Evolutionary conservation across 1,140 invertebrate species (phyloP).

Genomic region (Wiebesia pumilae): DNA sequence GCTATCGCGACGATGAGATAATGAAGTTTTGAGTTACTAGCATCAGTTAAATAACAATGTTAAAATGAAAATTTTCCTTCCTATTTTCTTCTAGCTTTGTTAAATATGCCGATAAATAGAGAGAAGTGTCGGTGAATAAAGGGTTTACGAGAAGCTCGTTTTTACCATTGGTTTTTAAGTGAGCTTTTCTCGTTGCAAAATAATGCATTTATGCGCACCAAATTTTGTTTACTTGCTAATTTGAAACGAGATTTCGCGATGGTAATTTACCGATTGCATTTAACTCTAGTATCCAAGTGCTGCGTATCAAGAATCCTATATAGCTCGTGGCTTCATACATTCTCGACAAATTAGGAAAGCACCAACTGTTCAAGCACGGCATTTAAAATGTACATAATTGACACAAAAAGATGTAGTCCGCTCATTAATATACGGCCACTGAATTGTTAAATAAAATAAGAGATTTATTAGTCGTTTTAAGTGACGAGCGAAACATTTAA

Average conservation of each 20-base stretch:
- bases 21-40: background rate
- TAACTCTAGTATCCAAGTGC: conserved; percentile 1
- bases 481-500: conserved; percentile 48
- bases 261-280: conserved; percentile 40
- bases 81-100: no score
- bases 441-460: conserved; percentile 50
- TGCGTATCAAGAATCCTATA: background rate
- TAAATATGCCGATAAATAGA: background rate
- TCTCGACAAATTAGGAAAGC: conserved; percentile 42
- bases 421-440: conserved; percentile 40
- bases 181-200: background rate
- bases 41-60: background rate
- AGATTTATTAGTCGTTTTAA: conserved; percentile 46
- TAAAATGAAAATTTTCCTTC: background rate
- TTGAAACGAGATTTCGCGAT: background rate
- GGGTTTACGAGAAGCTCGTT: background rate
- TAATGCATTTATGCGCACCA: conserved; percentile 12
- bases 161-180: background rate
- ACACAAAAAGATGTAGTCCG: conserved; percentile 26
- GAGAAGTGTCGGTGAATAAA: background rate
- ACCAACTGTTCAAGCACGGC: conserved; percentile 26
- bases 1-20: background rate
- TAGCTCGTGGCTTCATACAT: no score
- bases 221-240: conserved; percentile 21
- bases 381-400: conserved; percentile 50